Percentiles rank a stretch among this genome's conserved stretches.
Conservation (phyloP, 2,797 vertebrate genomes). For the Pantherophis alleghaniensis region DNA sequence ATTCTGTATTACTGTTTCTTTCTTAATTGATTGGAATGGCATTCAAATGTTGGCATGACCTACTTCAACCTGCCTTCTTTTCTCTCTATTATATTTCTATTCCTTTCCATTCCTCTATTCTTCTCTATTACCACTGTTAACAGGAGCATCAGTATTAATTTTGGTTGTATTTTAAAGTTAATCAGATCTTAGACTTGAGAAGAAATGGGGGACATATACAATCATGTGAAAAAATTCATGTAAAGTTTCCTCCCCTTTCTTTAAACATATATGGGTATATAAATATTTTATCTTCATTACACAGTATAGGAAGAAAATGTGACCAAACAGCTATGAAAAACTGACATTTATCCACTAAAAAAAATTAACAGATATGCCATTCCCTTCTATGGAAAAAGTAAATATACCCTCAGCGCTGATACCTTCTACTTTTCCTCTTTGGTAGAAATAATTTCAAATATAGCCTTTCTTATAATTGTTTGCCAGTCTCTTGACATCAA, state of each 20-base stretch:
- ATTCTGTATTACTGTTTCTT: neutral
- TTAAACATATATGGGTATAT: neutral
- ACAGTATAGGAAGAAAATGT: neutral
- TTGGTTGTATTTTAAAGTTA: neutral
- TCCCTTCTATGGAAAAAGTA: neutral
- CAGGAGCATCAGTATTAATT: neutral
- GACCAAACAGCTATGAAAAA: neutral
- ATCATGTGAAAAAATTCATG: neutral
- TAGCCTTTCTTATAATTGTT: neutral
- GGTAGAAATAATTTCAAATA: neutral
- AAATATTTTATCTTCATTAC: neutral
- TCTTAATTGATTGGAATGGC: neutral
- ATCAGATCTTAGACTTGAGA: no score
- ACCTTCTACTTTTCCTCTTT: neutral
- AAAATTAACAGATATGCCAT: neutral
- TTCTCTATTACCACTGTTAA: neutral
- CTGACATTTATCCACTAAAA: neutral
- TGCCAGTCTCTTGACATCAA: neutral
- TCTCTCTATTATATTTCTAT: neutral
- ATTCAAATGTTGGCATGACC: neutral
- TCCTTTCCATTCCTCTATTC: neutral
- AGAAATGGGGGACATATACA: neutral
- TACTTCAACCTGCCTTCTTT: neutral
- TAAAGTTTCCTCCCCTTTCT: neutral
- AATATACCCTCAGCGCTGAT: neutral